Conservation (phyloP, 2,888 invertebrate genomes). For the Microplitis manilae region DNA sequence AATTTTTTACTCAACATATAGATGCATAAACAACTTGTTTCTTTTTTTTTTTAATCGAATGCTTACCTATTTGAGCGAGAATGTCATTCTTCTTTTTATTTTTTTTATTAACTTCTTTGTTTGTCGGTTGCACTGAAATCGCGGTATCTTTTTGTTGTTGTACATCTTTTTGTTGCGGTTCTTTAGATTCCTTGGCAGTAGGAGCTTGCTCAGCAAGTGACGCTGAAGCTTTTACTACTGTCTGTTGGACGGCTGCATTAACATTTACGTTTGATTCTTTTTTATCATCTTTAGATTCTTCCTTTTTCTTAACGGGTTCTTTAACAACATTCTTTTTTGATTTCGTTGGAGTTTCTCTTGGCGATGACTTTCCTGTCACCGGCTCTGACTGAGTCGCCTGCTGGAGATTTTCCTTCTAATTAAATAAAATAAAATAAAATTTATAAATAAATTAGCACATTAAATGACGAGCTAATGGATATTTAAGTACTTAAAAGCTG, state of each 20-base stretch:
- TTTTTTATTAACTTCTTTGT: constrained; percentile 68
- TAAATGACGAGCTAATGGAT: too few species aligned
- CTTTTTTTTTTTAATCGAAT: constrained; percentile 1
- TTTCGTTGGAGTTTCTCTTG: constrained; percentile 68
- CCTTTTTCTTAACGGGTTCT: constrained; percentile 60
- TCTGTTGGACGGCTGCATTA: constrained; percentile 27
- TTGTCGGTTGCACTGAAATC: constrained; percentile 49
- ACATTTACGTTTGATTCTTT: constrained; percentile 50
- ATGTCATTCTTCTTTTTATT: constrained; percentile 78
- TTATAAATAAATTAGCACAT: background rate
- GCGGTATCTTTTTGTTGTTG: constrained; percentile 36
- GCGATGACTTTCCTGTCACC: constrained; percentile 60
- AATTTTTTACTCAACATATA: background rate
- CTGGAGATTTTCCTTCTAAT: constrained; percentile 63
- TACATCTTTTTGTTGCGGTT: constrained; percentile 57
- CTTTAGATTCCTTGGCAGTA: constrained; percentile 54
- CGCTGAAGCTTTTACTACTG: constrained; percentile 44
- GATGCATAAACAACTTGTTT: background rate
- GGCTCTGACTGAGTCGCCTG: constrained; percentile 59
- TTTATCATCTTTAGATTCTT: constrained; percentile 61
- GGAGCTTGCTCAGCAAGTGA: background rate
- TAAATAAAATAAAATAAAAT: background rate
- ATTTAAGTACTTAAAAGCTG: background rate
- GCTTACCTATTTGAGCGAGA: constrained; percentile 74
- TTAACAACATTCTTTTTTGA: constrained; percentile 60